These are phyloP conservation scores for Argopecten irradians DNA, from an alignment of 1,140 invertebrate genomes.

Conservation along the genomic window DNA sequence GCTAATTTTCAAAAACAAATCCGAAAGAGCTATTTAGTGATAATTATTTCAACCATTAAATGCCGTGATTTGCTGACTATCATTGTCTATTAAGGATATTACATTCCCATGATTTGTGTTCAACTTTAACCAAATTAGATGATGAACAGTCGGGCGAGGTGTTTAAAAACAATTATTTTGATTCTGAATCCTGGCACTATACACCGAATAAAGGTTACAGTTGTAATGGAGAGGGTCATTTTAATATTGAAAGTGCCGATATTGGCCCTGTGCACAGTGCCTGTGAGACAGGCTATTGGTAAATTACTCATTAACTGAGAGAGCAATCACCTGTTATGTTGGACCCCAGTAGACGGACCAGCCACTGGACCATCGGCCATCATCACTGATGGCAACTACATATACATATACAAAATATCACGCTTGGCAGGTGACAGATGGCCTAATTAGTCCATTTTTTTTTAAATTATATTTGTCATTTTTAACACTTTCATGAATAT, in stretches of 20 bases:
- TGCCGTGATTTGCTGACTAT: not conserved
- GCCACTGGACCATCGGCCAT: not conserved
- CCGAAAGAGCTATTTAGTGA: not conserved
- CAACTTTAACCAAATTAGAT: conserved; percentile 18
- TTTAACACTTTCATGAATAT: not conserved
- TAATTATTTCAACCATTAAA: not conserved
- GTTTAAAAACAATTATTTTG: conserved; percentile 16
- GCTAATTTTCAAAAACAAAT: conserved; percentile 13
- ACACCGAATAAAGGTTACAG: not conserved
- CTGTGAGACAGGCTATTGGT: not conserved
- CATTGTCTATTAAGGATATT: conserved; percentile 10
- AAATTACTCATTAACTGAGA: not conserved
- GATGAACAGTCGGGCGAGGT: not conserved
- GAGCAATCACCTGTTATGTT: not conserved
- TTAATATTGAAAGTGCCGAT: not conserved
- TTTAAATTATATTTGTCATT: conserved; percentile 13
- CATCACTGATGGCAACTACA: not conserved
- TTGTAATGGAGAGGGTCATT: conserved; percentile 9
- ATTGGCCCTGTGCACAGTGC: not conserved
- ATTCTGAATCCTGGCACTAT: not conserved
- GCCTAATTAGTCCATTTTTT: conserved; percentile 6
- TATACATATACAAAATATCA: not conserved
- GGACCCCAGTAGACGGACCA: not conserved
- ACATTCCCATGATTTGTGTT: conserved; percentile 3
- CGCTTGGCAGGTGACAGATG: not conserved